phyloP scores from a whole-genome alignment of 2,888 invertebrate genomes.

The Gonocerus acuteangulatus region DNA sequence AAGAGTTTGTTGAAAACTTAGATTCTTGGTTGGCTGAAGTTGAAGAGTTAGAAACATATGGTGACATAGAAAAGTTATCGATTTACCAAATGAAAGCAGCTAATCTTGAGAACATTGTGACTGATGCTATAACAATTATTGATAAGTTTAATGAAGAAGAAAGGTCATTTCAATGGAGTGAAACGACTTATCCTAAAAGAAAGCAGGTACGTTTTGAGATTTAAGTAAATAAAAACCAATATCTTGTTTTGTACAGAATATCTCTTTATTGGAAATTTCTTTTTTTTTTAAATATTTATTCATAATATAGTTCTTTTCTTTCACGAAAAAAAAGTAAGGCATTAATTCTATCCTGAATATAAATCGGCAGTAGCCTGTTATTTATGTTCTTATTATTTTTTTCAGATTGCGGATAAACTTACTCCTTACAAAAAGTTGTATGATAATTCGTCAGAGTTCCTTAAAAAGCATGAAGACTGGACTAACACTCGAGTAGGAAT shows the following conservation, averaged over 20 bases:
- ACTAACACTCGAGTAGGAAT: conserved; percentile 74
- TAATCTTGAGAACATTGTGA: conserved; percentile 64
- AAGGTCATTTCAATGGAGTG: conserved; percentile 74
- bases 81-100: conserved; percentile 71
- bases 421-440: conserved; percentile 80
- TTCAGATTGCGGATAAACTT: conserved; percentile 60
- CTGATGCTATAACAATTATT: conserved; percentile 67
- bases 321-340: no score
- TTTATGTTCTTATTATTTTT: conserved; percentile 10
- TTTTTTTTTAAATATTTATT: no score
- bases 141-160: conserved; percentile 90
- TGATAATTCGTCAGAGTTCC: conserved; percentile 79
- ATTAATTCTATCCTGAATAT: no score
- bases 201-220: conserved; percentile 48
- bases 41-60: conserved; percentile 79
- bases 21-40: conserved; percentile 70
- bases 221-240: neutral
- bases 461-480: conserved; percentile 76
- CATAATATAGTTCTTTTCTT: no score
- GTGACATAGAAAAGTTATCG: conserved; percentile 71
- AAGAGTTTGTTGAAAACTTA: conserved; percentile 74
- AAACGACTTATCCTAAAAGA: conserved; percentile 79
- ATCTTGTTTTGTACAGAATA: no score
- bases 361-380: no score
- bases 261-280: no score